Base-by-base conservation (phyloP, 2,113 vertebrate genomes). In the Microcebus lehilahytsara region DNA sequence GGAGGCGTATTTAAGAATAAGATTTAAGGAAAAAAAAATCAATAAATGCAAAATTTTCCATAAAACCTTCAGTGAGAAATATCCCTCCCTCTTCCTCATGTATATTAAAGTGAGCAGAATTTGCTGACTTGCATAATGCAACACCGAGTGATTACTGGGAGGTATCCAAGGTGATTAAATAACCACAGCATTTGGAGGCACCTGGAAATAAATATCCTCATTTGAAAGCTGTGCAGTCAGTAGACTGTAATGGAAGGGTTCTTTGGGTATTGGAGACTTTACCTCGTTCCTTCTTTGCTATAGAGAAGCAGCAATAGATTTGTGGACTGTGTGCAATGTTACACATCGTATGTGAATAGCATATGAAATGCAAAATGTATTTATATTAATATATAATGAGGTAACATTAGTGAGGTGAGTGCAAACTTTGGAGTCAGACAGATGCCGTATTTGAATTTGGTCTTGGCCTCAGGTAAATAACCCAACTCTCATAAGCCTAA, bases 51-150 rank as follows among this genome's bases (percentile, higher is more conserved):
- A 97, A 97, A 97, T 98, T 97, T 98, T 98, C 97, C 96, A 97
- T 98, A 98, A 98, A 98, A 96, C 93, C 92, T 98, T 98, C 96
- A 97, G 85, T 98, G 96, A 98, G 97, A 98, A 98, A 97, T 98
- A 98, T 97, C 98, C 98, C 89, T 98, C 97, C 96, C 94, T 98
- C 98, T 97, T 94, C 89, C 97, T 98, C 98, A 98, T 98, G 98
- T 98, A 98, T 98, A 98, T 98, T 98, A 98, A 99, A 98, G 97
- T 94, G 89, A 91, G 96, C 87, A 69, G 98, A 98, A 98, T 98
- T 96, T 97, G 98, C 98, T 98, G 98, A 98, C 98, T 98, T 95
- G 97, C 98, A 98, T 98, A 98, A 97, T 91, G 97, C 92, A 96
- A 97, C 97, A 97, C 53, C 89, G 97, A 98, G 97, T 98, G 98